phyloP scores from a whole-genome alignment of 2,888 invertebrate genomes.

The Clunio marinus region DNA sequence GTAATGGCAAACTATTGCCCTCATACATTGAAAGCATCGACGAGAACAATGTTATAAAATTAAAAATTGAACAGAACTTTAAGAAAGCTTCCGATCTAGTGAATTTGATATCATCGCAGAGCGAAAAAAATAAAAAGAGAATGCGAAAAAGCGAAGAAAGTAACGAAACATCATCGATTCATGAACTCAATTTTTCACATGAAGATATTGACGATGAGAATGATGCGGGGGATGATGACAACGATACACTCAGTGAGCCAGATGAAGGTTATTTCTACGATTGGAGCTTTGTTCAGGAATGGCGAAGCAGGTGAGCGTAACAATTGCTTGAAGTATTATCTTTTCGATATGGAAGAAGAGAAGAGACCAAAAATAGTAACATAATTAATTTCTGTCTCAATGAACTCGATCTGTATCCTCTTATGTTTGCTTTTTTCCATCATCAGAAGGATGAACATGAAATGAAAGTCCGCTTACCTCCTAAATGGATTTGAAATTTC shows the following conservation, averaged over 20 bases:
- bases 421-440: background rate
- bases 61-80: conserved; percentile 60
- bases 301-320: conserved; percentile 60
- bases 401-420: conserved; percentile 15
- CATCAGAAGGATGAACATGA: background rate
- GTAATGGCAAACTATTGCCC: conserved; percentile 47
- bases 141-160: conserved; percentile 48
- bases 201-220: conserved; percentile 41
- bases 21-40: conserved; percentile 51
- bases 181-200: conserved; percentile 47
- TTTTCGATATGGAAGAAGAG: no score
- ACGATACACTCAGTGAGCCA: conserved; percentile 51
- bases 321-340: background rate
- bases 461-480: background rate
- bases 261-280: conserved; percentile 57
- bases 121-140: conserved; percentile 48
- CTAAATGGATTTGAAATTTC: no score
- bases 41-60: conserved; percentile 57
- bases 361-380: conserved; percentile 4
- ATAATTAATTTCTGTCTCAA: conserved; percentile 28
- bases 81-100: conserved; percentile 60
- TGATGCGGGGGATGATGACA: conserved; percentile 45
- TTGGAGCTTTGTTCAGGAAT: conserved; percentile 71
- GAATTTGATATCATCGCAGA: conserved; percentile 49
- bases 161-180: conserved; percentile 53